Base-by-base conservation (phyloP, 1,140 invertebrate species). In the Samia ricini region DNA sequence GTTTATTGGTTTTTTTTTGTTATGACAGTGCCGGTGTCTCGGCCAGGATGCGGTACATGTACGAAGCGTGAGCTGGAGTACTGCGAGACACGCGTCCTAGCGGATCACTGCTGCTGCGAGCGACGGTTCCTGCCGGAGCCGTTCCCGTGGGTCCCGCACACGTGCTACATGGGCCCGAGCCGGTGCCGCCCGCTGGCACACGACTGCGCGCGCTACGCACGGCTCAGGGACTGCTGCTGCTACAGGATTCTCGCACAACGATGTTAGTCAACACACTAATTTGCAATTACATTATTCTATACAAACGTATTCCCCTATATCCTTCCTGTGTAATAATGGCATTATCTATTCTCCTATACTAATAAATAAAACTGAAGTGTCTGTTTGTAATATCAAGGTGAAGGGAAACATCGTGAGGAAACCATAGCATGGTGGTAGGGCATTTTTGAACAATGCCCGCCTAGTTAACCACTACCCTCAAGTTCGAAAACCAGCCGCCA, bases 41-140 rank as follows among this genome's bases (percentile, higher is more conserved):
- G 89, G 6, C 89, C 92, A n/a, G 94, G 94, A 36, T 95, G 94
- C 80, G 92, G 93, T 70, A 68, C 84, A 42, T 95, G 94, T 80
- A 92, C 91, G 24, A 77, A 74, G 49, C 84, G 91, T 49, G 94
- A 95, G 83, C 91, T 92, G 72, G 91, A 87, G 63, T 95, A 95
- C 85, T 95, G 94, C 81, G 84, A 91, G 64, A 88, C 80, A 6
- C 91, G 92, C 56, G 91, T 95, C 63, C 90, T 95, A 63, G 91
- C 92, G 22, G 94, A 95, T 84, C 94, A 95, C 82, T 95, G 94
- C 83, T 95, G 94, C 83, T 95, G 94, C 86, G 94, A 95, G 81
- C 85, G 91, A 58, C 84, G 90, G 67, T 91, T 91, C 76, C 76
- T 89, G 83, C 81, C 84, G 91, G 94, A 94, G 86, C 91, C 91